Evolutionary conservation across 2,797 vertebrate genomes (phyloP).

Genomic region (Basileuterus tristriatus): DNA sequence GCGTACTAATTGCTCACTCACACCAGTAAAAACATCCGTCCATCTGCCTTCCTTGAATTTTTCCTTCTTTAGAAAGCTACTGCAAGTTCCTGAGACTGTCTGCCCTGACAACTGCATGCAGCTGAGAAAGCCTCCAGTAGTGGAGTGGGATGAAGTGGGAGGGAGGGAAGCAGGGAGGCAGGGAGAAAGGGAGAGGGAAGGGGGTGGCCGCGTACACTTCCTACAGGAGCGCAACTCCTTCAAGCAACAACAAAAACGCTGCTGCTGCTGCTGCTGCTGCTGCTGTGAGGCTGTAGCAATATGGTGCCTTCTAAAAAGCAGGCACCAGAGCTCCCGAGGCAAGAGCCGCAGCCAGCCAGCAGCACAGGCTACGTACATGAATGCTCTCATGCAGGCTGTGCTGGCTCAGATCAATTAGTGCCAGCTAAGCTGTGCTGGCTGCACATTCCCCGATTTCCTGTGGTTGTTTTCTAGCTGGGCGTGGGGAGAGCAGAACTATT

Average conservation of each 20-base stretch:
- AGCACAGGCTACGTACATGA: not conserved
- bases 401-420: constrained; percentile 69
- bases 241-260: constrained; percentile 15
- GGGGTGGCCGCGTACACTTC: not conserved
- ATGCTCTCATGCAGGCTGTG: constrained; percentile 60
- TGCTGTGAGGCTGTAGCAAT: constrained; percentile 67
- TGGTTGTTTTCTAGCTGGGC: constrained; percentile 71
- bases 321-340: constrained; percentile 43
- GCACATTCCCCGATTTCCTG: constrained; percentile 73
- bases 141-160: constrained; percentile 17
- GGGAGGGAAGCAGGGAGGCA: not conserved
- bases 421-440: constrained; percentile 63
- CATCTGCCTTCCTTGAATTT: constrained; percentile 73
- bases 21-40: constrained; percentile 68
- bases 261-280: not conserved
- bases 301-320: constrained; percentile 51
- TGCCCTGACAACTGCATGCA: constrained; percentile 59
- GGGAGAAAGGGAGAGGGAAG: not conserved
- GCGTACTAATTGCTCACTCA: constrained; percentile 69
- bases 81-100: constrained; percentile 69
- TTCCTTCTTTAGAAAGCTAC: constrained; percentile 63
- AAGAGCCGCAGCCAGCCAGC: constrained; percentile 25
- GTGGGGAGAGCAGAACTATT: constrained; percentile 78
- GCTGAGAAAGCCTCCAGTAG: constrained; percentile 39
- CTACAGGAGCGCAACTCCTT: constrained; percentile 46